Percentiles rank a stretch among this genome's conserved stretches.
Conservation (phyloP, 2,113 vertebrate genomes). For the Chauna torquata region DNA sequence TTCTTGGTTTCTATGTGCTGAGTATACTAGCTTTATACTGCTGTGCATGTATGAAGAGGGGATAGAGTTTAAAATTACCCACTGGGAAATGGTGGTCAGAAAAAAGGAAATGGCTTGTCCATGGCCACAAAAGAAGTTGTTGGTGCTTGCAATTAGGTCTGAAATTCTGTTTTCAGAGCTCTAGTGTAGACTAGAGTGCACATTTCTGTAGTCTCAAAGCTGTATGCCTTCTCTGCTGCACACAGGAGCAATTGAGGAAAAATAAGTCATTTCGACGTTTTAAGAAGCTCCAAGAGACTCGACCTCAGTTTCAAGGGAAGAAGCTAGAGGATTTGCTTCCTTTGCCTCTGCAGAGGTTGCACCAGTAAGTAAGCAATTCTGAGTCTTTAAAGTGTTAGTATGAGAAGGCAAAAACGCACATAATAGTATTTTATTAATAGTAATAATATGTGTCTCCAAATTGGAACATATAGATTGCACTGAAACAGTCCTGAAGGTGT, state of each 20-base stretch:
- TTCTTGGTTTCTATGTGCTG: not conserved
- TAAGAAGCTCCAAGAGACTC: slow-evolving; percentile 89
- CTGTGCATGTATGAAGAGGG: not conserved
- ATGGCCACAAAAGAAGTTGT: not conserved
- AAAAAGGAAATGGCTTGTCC: not conserved
- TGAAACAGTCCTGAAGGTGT: not conserved
- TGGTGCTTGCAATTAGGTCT: not conserved
- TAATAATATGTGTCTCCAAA: not conserved
- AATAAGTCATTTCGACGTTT: slow-evolving; percentile 88
- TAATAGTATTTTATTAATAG: not conserved
- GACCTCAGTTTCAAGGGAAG: slow-evolving; percentile 83
- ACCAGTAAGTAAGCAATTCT: slow-evolving; percentile 80
- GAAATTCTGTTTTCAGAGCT: not conserved
- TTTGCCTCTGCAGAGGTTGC: slow-evolving; percentile 85
- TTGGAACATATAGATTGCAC: not conserved
- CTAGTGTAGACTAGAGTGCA: not conserved
- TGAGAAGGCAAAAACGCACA: not conserved
- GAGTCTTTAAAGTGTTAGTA: not conserved
- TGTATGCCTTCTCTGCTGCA: not conserved
- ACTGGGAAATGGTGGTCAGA: not conserved
- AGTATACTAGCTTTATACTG: not conserved
- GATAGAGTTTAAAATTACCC: not conserved
- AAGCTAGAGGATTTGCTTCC: slow-evolving; percentile 87
- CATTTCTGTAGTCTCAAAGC: not conserved
- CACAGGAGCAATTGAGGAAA: slow-evolving; percentile 85